These are phyloP conservation scores for Clarias pachynema DNA, from an alignment of 2,797 vertebrate genomes.

Conservation along the genomic window DNA sequence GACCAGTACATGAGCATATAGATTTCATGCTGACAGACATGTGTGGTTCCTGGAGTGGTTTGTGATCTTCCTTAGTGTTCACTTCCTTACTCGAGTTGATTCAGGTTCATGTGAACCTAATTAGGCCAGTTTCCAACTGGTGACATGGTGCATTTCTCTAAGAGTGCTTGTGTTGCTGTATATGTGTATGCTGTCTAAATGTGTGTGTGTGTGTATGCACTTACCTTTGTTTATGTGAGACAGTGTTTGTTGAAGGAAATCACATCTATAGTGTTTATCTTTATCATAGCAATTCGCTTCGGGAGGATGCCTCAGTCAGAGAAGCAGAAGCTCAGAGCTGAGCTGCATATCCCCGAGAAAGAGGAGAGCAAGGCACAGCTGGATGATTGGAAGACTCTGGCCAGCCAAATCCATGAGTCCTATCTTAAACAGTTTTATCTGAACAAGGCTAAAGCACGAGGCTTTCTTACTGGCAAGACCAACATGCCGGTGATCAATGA, in stretches of 20 bases:
- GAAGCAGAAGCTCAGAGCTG: constrained; percentile 90
- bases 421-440: constrained; percentile 95
- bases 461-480: constrained; percentile 90
- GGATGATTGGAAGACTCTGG: constrained; percentile 84
- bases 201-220: neutral
- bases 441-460: constrained; percentile 93
- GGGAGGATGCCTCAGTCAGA: constrained; percentile 94
- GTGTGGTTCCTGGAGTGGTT: neutral
- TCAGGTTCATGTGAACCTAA: constrained; percentile 13
- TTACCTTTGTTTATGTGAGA: neutral
- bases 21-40: constrained; percentile 11
- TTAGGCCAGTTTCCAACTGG: neutral
- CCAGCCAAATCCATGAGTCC: constrained; percentile 87
- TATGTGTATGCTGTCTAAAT: neutral
- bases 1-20: neutral
- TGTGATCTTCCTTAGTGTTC: neutral
- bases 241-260: neutral
- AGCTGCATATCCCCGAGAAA: constrained; percentile 82
- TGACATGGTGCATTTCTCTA: constrained; percentile 28
- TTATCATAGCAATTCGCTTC: constrained; percentile 87
- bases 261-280: neutral
- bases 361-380: constrained; percentile 73
- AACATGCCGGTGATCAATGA: constrained; percentile 81
- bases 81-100: neutral
- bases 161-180: neutral